Percentiles rank a stretch among this genome's conserved stretches.
Conservation (phyloP, 1,140 invertebrate genomes). For the Muscidifurax raptorellus region DNA sequence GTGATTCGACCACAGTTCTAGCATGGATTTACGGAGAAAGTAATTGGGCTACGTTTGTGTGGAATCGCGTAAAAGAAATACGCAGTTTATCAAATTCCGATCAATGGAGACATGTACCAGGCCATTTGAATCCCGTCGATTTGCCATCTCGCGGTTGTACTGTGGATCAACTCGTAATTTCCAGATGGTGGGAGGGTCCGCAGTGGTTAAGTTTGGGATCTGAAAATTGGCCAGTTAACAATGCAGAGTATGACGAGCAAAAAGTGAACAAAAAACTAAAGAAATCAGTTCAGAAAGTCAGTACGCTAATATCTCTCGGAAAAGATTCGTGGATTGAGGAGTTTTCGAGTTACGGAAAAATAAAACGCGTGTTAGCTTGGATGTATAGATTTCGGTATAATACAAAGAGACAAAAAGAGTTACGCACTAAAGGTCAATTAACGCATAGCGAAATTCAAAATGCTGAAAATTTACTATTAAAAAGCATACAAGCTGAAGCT, state of each 20-base stretch:
- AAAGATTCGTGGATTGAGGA: neutral
- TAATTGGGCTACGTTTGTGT: slow-evolving; percentile 56
- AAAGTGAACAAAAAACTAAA: slow-evolving; percentile 39
- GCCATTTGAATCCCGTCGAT: slow-evolving; percentile 68
- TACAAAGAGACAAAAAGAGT: neutral
- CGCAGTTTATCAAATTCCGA: slow-evolving; percentile 52
- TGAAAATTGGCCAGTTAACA: slow-evolving; percentile 54
- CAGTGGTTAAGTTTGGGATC: slow-evolving; percentile 55
- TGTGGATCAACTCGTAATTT: slow-evolving; percentile 57
- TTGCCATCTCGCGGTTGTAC: slow-evolving; percentile 66
- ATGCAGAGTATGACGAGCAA: slow-evolving; percentile 32
- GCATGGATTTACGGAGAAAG: slow-evolving; percentile 55
- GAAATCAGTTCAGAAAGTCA: slow-evolving; percentile 1
- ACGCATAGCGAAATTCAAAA: neutral
- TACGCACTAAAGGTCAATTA: neutral
- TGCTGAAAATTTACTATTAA: neutral
- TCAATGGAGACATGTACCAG: slow-evolving; percentile 68
- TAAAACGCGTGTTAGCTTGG: neutral
- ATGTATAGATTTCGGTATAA: neutral
- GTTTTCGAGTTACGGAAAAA: neutral
- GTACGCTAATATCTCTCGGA: neutral
- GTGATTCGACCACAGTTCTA: slow-evolving; percentile 56
- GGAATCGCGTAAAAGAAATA: slow-evolving; percentile 63
- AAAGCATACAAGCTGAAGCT: neutral
- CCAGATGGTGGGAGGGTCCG: slow-evolving; percentile 69